Percentiles rank a stretch among this genome's conserved stretches.
phyloP scores from a whole-genome alignment of 2,888 invertebrate genomes.

The Lepidochrysops patricia region DNA sequence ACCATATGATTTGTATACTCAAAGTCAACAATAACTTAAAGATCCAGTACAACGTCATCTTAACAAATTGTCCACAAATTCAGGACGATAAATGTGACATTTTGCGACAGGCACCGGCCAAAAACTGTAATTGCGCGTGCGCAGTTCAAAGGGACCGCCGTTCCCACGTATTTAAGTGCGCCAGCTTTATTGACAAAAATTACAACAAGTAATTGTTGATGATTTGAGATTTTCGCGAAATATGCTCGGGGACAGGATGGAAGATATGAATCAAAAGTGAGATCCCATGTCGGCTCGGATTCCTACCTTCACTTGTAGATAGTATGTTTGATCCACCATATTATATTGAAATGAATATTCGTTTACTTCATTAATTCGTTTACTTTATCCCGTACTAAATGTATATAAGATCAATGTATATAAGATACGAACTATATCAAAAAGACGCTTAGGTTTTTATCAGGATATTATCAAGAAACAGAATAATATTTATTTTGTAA shows the following conservation, averaged over 20 bases:
- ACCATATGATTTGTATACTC: no score
- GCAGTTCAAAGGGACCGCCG: slow-evolving; percentile 65
- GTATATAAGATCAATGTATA: no score
- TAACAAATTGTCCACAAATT: slow-evolving; percentile 60
- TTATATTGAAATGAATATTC: no score
- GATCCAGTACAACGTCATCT: slow-evolving; percentile 44
- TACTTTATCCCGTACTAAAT: no score
- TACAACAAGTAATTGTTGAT: slow-evolving; percentile 27
- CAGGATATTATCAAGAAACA: no score
- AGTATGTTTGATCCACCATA: no score
- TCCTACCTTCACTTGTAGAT: no score
- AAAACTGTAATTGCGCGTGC: slow-evolving; percentile 69
- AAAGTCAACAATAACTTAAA: slow-evolving; percentile 20
- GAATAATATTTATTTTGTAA: no score
- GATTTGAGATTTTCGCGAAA: slow-evolving; percentile 36
- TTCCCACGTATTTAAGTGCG: slow-evolving; percentile 63
- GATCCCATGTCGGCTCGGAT: no score
- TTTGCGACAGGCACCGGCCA: slow-evolving; percentile 46
- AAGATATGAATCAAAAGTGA: background rate
- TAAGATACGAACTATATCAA: no score
- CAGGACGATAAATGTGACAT: slow-evolving; percentile 58
- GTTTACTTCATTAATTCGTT: no score
- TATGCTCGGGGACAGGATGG: background rate
- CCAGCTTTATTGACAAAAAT: slow-evolving; percentile 74
- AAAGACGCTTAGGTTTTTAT: no score